Evolutionary conservation across 2,797 vertebrate species (phyloP), one percentile per base, ranked within the genome.

Genomic region (Xerus rutilus): DNA sequence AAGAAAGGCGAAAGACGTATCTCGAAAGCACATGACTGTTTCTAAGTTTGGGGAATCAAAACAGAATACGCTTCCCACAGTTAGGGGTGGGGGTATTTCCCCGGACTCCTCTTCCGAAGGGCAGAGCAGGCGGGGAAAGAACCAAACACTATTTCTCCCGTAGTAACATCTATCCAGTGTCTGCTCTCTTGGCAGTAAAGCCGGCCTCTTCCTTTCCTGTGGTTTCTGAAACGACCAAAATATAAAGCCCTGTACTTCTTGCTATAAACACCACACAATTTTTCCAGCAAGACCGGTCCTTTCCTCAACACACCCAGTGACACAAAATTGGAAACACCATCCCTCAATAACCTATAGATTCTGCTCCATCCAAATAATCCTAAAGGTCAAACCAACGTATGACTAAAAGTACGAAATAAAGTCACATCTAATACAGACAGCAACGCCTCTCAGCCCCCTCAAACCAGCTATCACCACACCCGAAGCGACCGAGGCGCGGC

Each of bases 401-500:
- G 30, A 73, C 35, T 21, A 23, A 91, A 47, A n/a, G 35, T 2
- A 52, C 20, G 15, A 92, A 83, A 49, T 39, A 81, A 32, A 47
- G 17, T 25, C 77, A 23, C 12, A 13, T 21, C 65, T 32, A 47
- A 74, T 1, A 35, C 7, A 15, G 6, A 0, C 3, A 3, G 15
- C 21, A 8, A 57, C 9, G 7, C 32, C 76, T 6, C n/a, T 12
- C 3, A 64, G 35, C 7, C 0, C 1, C 67, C 65, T 54, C 11
- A n/a, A 45, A 67, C 13, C 39, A 1, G 5, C 23, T 1, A 0
- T 5, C 21, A 17, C 14, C 28, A 47, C 76, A 4, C 20, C 79
- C 30, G n/a, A 59, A 21, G 0, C 8, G 8, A 12, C 1, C 0
- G 5, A 70, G 69, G 69, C 0, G 28, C 69, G 3, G 47, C 70